Evolutionary conservation across 2,113 vertebrate species (phyloP).

Genomic region (Reinhardtius hippoglossoides): DNA sequence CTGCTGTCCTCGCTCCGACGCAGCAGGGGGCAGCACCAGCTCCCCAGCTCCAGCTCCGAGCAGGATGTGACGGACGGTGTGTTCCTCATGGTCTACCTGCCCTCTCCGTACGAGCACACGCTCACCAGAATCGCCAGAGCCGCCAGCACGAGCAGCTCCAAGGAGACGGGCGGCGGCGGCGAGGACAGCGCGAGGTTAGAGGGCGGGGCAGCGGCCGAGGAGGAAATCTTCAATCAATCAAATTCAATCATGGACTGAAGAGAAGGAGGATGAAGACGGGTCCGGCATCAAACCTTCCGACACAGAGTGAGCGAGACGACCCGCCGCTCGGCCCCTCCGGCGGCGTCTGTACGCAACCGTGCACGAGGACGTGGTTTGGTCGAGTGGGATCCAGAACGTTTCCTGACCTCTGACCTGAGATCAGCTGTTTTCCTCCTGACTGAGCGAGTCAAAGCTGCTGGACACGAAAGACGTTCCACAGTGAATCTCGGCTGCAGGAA

Average conservation of each 20-base stretch:
- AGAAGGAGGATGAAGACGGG: not conserved
- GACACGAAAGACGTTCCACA: not conserved
- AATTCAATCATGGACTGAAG: conserved; percentile 26
- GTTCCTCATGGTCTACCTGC: conserved; percentile 81
- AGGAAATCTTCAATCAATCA: not conserved
- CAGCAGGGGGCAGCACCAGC: conserved; percentile 37
- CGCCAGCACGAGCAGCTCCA: conserved; percentile 76
- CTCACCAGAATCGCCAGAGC: conserved; percentile 80
- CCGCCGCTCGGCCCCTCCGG: no score
- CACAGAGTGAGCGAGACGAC: not conserved
- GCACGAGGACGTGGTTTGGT: not conserved
- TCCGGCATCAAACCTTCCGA: not conserved
- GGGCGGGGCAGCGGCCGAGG: not conserved
- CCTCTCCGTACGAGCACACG: conserved; percentile 88
- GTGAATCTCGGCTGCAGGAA: not conserved
- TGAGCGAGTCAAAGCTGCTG: no score
- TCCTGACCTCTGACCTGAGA: not conserved
- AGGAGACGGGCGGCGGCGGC: conserved; percentile 17
- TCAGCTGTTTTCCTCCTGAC: not conserved
- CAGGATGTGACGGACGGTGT: conserved; percentile 75
- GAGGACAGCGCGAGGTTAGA: conserved; percentile 1
- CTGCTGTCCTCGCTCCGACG: conserved; percentile 71
- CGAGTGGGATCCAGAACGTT: not conserved
- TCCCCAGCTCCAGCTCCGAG: conserved; percentile 61
- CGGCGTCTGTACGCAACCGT: not conserved